Evolutionary conservation across 1,140 invertebrate species (phyloP).

Genomic region (Eciton burchellii): DNA sequence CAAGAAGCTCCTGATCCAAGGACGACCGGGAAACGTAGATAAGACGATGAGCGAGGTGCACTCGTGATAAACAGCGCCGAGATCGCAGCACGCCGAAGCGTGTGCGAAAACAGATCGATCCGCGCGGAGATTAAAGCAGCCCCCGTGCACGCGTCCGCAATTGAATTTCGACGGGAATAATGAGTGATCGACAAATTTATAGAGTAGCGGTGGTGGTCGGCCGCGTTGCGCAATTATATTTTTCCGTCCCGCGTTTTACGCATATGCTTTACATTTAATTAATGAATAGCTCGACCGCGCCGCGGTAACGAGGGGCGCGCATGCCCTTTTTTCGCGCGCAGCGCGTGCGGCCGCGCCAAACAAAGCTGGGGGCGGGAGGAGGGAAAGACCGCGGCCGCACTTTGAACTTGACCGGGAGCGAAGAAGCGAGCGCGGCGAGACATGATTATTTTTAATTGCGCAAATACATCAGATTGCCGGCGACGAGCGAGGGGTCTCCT

Average conservation of each 20-base stretch:
- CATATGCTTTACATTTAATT: constrained; percentile 68
- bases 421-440: constrained; percentile 6
- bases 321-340: constrained; percentile 19
- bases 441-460: constrained; percentile 45
- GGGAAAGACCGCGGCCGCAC: constrained; percentile 8
- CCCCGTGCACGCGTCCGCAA: constrained; percentile 55
- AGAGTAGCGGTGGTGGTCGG: constrained; percentile 68
- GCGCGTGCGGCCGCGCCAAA: constrained; percentile 4
- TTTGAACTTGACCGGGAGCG: constrained; percentile 54
- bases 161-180: constrained; percentile 73
- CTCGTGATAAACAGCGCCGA: too few relatives aligned
- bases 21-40: neutral
- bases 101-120: constrained; percentile 57
- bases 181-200: constrained; percentile 71
- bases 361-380: too few relatives aligned
- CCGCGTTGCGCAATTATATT: constrained; percentile 67
- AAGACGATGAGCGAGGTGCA: constrained; percentile 25
- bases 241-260: constrained; percentile 59
- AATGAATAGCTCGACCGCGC: constrained; percentile 58
- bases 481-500: too few relatives aligned
- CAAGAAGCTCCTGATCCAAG: too few relatives aligned
- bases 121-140: constrained; percentile 59
- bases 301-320: constrained; percentile 46
- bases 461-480: constrained; percentile 17
- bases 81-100: too few relatives aligned